Conservation (phyloP, 2,113 vertebrate genomes). For the Formicarius rufipectus region DNA sequence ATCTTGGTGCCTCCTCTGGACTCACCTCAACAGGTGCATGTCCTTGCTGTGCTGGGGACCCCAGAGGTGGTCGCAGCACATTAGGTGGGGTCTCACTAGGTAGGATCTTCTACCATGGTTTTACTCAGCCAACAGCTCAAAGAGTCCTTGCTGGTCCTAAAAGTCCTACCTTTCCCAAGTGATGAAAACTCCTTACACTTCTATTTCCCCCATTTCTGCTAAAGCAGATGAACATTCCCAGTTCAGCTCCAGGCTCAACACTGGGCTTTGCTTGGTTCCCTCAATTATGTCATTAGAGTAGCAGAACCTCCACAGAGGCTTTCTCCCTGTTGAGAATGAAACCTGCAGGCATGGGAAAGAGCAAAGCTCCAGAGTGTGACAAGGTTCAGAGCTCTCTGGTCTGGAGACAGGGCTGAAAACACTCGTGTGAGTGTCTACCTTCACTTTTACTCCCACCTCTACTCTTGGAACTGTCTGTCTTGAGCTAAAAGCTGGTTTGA, state of each 20-base stretch:
- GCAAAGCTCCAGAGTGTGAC: neutral
- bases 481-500: neutral
- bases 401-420: no score
- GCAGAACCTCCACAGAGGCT: neutral
- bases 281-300: no score
- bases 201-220: neutral
- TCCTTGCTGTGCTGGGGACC: no score
- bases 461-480: no score
- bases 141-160: fast-evolving
- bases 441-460: no score
- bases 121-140: neutral
- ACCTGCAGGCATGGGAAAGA: neutral
- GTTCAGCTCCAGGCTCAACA: neutral
- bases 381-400: neutral
- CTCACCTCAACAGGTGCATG: no score
- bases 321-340: neutral
- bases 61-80: no score
- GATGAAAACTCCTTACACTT: neutral
- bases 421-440: no score
- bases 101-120: neutral
- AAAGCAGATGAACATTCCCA: neutral
- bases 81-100: no score
- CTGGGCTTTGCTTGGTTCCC: neutral
- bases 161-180: neutral
- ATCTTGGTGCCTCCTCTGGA: no score